Percentiles rank a stretch among this genome's conserved stretches.
phyloP scores from a whole-genome alignment of 2,888 invertebrate genomes.

The Perithous albicinctus region DNA sequence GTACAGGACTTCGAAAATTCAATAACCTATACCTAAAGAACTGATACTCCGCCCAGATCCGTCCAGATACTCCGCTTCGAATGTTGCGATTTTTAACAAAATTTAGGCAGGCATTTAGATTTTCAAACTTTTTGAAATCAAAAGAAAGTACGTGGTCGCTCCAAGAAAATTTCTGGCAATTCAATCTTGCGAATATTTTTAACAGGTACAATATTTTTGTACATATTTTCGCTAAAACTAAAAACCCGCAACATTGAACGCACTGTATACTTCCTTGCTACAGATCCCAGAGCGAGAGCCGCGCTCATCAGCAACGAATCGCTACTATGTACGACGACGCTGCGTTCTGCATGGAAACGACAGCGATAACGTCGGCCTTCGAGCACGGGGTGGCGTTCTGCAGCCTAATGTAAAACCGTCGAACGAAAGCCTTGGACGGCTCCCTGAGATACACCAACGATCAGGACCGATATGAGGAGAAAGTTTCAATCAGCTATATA shows the following conservation, averaged over 20 bases:
- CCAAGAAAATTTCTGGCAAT: no score
- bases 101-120: no score
- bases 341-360: constrained; percentile 83
- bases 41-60: no score
- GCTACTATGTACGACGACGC: constrained; percentile 82
- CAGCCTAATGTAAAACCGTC: constrained; percentile 82
- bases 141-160: no score
- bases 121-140: no score
- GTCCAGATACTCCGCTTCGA: no score
- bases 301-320: constrained; percentile 81
- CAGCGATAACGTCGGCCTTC: constrained; percentile 81
- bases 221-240: no score
- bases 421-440: constrained; percentile 56
- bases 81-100: no score
- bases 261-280: constrained; percentile 29
- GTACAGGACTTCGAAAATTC: no score
- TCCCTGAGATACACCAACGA: constrained; percentile 24
- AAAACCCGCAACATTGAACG: background rate
- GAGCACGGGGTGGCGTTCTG: constrained; percentile 82
- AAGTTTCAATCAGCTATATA: constrained; percentile 33
- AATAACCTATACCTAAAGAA: no score
- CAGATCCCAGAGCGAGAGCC: constrained; percentile 83
- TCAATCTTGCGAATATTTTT: no score
- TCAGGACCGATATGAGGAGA: constrained; percentile 28
- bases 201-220: no score